A percentile compares a stretch with the other conserved stretches of the same genome.
Evolutionary conservation across 2,113 vertebrate genomes (phyloP).

Genomic region (Ciconia boyciana): DNA sequence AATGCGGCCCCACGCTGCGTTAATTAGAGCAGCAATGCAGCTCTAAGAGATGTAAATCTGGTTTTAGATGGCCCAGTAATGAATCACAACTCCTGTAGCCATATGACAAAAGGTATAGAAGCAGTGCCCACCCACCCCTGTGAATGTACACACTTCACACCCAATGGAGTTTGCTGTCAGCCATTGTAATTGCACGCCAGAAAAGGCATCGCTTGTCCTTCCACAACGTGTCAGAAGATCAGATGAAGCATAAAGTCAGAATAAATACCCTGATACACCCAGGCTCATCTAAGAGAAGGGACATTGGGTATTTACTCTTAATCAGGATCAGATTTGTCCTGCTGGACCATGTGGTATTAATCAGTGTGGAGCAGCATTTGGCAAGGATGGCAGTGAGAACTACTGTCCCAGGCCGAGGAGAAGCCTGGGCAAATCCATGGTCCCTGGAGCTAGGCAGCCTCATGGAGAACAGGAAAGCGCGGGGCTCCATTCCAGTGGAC

Average conservation of each 20-base stretch:
- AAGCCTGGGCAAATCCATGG: not conserved
- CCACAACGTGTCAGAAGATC: not conserved
- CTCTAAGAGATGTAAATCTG: not conserved
- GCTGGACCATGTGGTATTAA: not conserved
- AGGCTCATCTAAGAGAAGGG: not conserved
- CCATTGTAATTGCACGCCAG: rapidly evolving
- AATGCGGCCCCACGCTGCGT: rapidly evolving
- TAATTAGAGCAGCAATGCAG: not conserved
- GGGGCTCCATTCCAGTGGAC: not conserved
- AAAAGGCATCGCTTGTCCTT: not conserved
- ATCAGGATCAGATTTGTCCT: not conserved
- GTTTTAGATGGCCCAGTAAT: not conserved
- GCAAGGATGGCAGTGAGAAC: not conserved
- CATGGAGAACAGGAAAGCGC: not conserved
- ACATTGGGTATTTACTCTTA: not conserved
- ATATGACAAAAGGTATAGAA: not conserved
- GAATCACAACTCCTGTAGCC: not conserved
- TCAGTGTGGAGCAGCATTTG: not conserved
- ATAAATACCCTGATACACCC: not conserved
- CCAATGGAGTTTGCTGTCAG: not conserved
- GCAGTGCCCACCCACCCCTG: not conserved
- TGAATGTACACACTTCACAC: not conserved
- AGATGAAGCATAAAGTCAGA: not conserved
- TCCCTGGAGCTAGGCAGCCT: not conserved
- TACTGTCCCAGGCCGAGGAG: not conserved